Percentiles rank a stretch among this genome's conserved stretches.
phyloP scores from a whole-genome alignment of 1,140 invertebrate species.

The Panonychus citri region DNA sequence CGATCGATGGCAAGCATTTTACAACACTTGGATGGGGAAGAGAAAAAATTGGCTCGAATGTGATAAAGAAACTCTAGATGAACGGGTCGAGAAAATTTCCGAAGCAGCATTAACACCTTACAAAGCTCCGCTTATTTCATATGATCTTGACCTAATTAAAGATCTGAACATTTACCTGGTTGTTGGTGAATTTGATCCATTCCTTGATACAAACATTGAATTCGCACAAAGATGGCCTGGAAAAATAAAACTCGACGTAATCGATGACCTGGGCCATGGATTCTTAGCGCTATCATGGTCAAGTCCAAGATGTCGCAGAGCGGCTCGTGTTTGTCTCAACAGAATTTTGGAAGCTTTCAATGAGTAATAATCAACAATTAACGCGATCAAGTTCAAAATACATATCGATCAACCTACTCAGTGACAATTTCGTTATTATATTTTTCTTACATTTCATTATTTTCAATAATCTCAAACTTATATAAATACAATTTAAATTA shows the following conservation, averaged over 20 bases:
- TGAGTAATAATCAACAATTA: too few relatives aligned
- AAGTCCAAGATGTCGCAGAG: too few relatives aligned
- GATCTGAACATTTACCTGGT: slow-evolving; percentile 5
- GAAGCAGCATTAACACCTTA: not conserved
- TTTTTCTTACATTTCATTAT: too few relatives aligned
- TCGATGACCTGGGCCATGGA: slow-evolving; percentile 76
- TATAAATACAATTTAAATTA: too few relatives aligned
- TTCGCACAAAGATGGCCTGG: slow-evolving; percentile 35
- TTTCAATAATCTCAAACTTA: too few relatives aligned
- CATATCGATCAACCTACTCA: too few relatives aligned
- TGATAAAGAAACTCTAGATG: not conserved
- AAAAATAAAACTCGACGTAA: slow-evolving; percentile 50
- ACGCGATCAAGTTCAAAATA: too few relatives aligned
- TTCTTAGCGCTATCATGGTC: slow-evolving; percentile 35
- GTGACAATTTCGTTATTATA: too few relatives aligned
- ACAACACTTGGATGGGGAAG: not conserved
- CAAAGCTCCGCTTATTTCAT: not conserved
- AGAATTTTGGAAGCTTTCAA: too few relatives aligned
- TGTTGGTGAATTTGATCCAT: slow-evolving; percentile 41
- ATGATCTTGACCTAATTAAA: not conserved
- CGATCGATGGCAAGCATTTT: not conserved
- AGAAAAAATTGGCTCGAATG: not conserved
- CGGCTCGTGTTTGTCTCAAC: too few relatives aligned
- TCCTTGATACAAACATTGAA: slow-evolving; percentile 83
- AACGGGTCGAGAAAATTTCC: not conserved